phyloP scores from a whole-genome alignment of 2,888 invertebrate species.

The Papilio gigon region DNA sequence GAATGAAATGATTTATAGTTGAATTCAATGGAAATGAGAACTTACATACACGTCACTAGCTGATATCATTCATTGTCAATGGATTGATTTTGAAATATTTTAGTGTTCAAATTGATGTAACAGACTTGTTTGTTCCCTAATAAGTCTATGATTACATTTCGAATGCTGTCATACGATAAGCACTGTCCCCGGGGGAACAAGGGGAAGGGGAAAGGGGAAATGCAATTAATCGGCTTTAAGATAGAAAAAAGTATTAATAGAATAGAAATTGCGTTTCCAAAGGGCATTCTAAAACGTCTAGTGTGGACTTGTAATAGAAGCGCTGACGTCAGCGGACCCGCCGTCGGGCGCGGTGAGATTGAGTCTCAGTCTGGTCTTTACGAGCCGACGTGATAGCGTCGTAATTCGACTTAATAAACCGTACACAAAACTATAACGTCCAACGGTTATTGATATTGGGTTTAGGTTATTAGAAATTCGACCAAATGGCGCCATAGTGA shows the following conservation, averaged over 20 bases:
- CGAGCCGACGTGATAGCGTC: constrained; percentile 20
- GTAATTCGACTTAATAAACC: constrained; percentile 33
- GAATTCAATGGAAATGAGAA: too few relatives aligned
- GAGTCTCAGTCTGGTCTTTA: constrained; percentile 26
- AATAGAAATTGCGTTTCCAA: neutral
- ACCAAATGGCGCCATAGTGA: neutral
- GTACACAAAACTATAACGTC: constrained; percentile 23
- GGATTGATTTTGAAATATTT: too few relatives aligned
- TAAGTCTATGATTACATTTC: too few relatives aligned
- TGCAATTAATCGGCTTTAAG: too few relatives aligned
- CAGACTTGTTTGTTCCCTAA: too few relatives aligned
- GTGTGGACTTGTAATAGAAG: constrained; percentile 44
- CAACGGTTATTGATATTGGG: constrained; percentile 2
- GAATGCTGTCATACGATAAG: too few relatives aligned
- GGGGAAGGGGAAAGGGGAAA: too few relatives aligned
- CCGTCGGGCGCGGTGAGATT: constrained; percentile 36
- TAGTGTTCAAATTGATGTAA: too few relatives aligned
- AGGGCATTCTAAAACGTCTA: neutral
- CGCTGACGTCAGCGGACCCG: constrained; percentile 47
- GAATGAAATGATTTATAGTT: too few relatives aligned
- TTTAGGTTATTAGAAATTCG: constrained; percentile 18
- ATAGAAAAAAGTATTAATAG: too few relatives aligned
- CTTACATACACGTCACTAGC: too few relatives aligned
- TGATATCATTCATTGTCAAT: too few relatives aligned
- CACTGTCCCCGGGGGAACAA: neutral